Percentiles rank a stretch among this genome's conserved stretches.
These are phyloP conservation scores for Sciaenops ocellatus DNA, from an alignment of 2,797 vertebrate genomes.

Conservation along the genomic window DNA sequence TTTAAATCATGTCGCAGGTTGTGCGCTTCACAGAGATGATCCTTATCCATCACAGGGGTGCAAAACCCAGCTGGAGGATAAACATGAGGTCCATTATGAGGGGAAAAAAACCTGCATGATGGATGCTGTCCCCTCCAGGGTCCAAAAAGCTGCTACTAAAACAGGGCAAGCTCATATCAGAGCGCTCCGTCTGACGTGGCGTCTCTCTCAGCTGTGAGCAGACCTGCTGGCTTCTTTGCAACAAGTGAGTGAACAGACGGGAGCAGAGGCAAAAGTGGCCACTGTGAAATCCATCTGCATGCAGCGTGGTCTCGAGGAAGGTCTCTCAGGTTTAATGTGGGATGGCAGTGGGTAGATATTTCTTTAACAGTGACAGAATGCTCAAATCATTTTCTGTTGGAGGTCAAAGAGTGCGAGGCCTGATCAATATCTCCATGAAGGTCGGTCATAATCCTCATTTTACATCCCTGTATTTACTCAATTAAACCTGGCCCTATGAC, in stretches of 20 bases:
- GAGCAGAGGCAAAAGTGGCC: slow-evolving; percentile 48
- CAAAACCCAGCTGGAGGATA: slow-evolving; percentile 50
- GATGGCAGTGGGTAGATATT: slow-evolving; percentile 59
- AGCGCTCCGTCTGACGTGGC: slow-evolving; percentile 48
- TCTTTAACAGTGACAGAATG: slow-evolving; percentile 50
- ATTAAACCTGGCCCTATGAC: slow-evolving; percentile 3
- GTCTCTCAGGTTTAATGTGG: slow-evolving; percentile 50
- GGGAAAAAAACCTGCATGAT: slow-evolving; percentile 34
- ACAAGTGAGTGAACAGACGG: slow-evolving; percentile 53
- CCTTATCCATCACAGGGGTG: slow-evolving; percentile 44
- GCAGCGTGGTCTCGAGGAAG: slow-evolving; percentile 8
- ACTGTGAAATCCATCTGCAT: slow-evolving; percentile 63
- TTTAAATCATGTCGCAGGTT: slow-evolving; percentile 52
- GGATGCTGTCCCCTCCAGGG: slow-evolving; percentile 32
- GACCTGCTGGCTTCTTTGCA: slow-evolving; percentile 32
- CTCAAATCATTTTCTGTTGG: slow-evolving; percentile 11
- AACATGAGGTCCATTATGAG: slow-evolving; percentile 43
- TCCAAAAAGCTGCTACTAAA: slow-evolving; percentile 19
- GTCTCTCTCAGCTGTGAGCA: slow-evolving; percentile 33
- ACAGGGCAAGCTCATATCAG: neutral
- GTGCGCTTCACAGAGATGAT: slow-evolving; percentile 30
- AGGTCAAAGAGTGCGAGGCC: slow-evolving; percentile 28
- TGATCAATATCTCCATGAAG: slow-evolving; percentile 16
- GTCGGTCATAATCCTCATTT: slow-evolving; percentile 7
- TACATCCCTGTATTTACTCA: slow-evolving; percentile 6